Conservation (phyloP, 2,888 invertebrate species). For the Drosophila eohydei region DNA sequence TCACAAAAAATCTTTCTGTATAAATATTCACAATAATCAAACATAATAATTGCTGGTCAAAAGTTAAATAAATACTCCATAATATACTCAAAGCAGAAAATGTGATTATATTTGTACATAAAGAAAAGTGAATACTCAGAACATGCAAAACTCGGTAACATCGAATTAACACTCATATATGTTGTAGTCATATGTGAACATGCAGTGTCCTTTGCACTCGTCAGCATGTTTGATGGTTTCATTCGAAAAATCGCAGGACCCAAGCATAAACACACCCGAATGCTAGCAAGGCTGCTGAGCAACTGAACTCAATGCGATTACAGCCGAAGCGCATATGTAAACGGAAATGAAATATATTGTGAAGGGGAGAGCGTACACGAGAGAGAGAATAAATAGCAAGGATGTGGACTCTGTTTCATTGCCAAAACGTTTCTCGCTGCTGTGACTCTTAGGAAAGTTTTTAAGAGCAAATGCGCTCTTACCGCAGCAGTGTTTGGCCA, state of each 20-base stretch:
- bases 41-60: neutral
- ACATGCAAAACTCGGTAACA: no score
- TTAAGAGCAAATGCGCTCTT: conserved; percentile 19
- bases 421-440: conserved; percentile 3
- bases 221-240: neutral
- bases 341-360: conserved; percentile 21
- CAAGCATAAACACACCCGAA: conserved; percentile 26
- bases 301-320: conserved; percentile 31
- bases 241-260: neutral
- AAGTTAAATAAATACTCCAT: neutral
- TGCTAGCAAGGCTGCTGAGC: conserved; percentile 34
- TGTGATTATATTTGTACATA: neutral
- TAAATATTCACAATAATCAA: neutral
- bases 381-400: neutral
- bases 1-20: neutral
- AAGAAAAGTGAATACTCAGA: neutral
- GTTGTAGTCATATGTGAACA: no score
- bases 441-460: conserved; percentile 22
- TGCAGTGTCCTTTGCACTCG: neutral
- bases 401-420: conserved; percentile 20
- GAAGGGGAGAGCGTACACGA: neutral
- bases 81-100: neutral
- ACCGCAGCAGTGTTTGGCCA: neutral
- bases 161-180: no score
- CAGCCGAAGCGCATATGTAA: conserved; percentile 23